These are phyloP conservation scores for Bubo scandiacus DNA, from an alignment of 2,113 vertebrate genomes.

Conservation along the genomic window DNA sequence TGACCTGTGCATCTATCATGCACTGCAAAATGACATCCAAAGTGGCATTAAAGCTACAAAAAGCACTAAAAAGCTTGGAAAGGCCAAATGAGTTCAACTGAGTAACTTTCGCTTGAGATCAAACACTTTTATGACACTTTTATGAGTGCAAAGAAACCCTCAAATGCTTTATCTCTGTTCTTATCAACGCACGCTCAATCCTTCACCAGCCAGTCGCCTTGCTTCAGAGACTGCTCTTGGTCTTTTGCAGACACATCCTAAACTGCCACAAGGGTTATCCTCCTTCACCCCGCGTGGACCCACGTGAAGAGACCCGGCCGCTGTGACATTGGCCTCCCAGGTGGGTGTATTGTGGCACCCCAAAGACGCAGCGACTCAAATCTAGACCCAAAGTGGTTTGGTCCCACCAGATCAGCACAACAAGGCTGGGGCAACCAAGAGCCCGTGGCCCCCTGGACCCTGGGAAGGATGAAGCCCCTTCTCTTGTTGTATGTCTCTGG, in stretches of 20 bases:
- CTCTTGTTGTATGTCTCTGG: background rate
- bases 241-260: background rate
- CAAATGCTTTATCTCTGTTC: background rate
- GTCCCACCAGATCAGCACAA: background rate
- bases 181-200: fast-evolving
- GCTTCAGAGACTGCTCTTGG: background rate
- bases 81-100: background rate
- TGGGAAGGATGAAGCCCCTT: background rate
- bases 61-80: background rate
- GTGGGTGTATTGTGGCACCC: background rate
- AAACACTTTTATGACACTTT: background rate
- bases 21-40: background rate
- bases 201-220: fast-evolving
- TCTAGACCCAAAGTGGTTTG: background rate
- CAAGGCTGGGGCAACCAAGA: background rate
- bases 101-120: background rate
- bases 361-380: background rate
- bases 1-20: background rate
- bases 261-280: fast-evolving
- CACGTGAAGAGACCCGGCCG: fast-evolving
- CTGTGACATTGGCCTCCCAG: background rate
- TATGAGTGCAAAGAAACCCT: background rate
- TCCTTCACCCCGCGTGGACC: background rate
- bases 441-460: background rate
- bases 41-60: background rate